Base-by-base conservation (phyloP, 2,888 invertebrate genomes). In the Sesamia inferens region DNA sequence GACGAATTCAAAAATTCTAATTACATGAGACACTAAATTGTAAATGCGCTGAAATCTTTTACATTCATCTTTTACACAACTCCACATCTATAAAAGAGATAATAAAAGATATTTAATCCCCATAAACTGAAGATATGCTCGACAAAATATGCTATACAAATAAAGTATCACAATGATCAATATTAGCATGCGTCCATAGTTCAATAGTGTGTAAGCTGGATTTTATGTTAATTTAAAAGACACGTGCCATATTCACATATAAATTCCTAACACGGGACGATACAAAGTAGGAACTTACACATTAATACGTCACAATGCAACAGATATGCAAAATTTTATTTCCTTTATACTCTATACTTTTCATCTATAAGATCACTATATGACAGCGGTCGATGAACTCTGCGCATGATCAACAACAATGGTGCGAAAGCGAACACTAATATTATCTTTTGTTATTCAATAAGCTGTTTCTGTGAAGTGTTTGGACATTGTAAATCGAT, bases 271-370 rank as follows among this genome's bases (percentile, higher is more conserved):
- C 78, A 83, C 74, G 72, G 70, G 81, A 65, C 51, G 54, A n/a
- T 80, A 88, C 85, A 87, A 88, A 88, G 85, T 87, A 87, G 85
- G 87, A 90, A 93, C 93, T 93, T 92, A 93, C 92, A 94, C 93
- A 93, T 92, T 90, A 92, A 93, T 90, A 87, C 86, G 78, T 44
- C 13, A 87, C 86, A 59, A 72, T 88, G 85, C 89, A 89, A 94
- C 94, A 93, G 92, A 93, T 93, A 96, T 96, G 95, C 95, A 93
- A 95, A 95, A 94, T 89, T 90, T 85, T 90, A 91, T 92, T 91
- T 86, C 90, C 91, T 92, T 88, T 83, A 88, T 91, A 91, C 90
- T 92, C 88, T 91, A 31, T 31, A 31, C 31, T 31, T 31, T 31
- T 31, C 2, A 31, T 88, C 90, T 88, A 88, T 91, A 91, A 93